phyloP scores from a whole-genome alignment of 2,888 invertebrate genomes.

The Ophion ellenae region DNA sequence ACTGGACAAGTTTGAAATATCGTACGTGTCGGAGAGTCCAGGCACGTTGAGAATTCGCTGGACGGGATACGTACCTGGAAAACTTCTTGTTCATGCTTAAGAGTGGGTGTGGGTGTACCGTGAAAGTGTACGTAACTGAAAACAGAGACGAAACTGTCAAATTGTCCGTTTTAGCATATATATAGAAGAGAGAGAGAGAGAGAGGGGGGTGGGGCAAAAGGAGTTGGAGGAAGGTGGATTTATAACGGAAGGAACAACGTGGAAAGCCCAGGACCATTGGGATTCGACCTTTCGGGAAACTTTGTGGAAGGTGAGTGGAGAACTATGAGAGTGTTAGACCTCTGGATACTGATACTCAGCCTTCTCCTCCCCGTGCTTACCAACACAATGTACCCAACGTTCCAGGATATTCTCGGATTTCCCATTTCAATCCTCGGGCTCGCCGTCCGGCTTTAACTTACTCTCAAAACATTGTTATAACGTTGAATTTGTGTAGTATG shows the following conservation, averaged over 20 bases:
- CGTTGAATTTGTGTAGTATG: constrained; percentile 28
- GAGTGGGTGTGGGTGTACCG: constrained; percentile 11
- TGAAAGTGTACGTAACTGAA: constrained; percentile 39
- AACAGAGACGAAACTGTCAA: constrained; percentile 58
- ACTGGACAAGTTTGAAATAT: constrained; percentile 36
- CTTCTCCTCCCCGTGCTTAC: constrained; percentile 6
- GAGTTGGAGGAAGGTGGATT: constrained; percentile 15
- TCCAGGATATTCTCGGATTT: constrained; percentile 43
- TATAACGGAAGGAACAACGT: constrained; percentile 52
- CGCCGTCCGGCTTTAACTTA: constrained; percentile 47
- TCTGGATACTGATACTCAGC: constrained; percentile 28
- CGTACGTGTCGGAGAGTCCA: constrained; percentile 44
- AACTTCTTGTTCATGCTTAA: constrained; percentile 23
- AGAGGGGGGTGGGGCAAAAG: background rate
- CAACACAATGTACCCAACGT: constrained; percentile 31
- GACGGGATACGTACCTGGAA: constrained; percentile 22
- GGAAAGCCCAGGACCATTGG: constrained; percentile 53
- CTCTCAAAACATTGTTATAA: constrained; percentile 41
- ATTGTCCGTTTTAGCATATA: constrained; percentile 37
- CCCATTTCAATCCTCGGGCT: constrained; percentile 44
- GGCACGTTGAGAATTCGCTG: constrained; percentile 44
- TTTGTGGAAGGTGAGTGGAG: constrained; percentile 60
- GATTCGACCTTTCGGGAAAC: constrained; percentile 63
- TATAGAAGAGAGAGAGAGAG: constrained; percentile 27
- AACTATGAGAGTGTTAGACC: constrained; percentile 40